Evolutionary conservation across 2,888 invertebrate species (phyloP), one percentile per base, ranked within the genome.

Genomic region (Octodonta nipae): DNA sequence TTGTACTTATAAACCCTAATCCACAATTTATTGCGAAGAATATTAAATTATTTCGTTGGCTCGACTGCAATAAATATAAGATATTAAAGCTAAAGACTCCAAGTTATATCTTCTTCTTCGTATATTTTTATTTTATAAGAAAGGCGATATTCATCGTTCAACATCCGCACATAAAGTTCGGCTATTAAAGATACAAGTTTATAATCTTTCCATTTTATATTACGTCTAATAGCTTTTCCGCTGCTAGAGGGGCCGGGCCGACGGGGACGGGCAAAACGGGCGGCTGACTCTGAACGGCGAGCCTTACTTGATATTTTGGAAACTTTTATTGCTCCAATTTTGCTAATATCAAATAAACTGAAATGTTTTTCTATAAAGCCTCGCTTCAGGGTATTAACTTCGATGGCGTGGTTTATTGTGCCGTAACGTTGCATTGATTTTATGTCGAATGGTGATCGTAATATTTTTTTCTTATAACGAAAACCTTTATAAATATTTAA

Each of bases 321-420:
- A 64, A 62, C 59, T 64, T 65, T 65, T 64, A 65, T 64, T 63
- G 60, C 60, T 50, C 52, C 60, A 64, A 63, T 65, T 63, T 64
- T 58, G 61, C 61, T 64, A 54, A 55, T 56, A 54, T 51, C 50
- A 47, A 52, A 52, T 47, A 44, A 50, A 52, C 50, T 46, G 44
- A 49, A 50, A 50, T 42, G 41, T 28, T 39, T 41, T 45, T 39
- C 40, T 36, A 40, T 38, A 37, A 30, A 42, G 35, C 17, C 33
- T 35, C 30, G 28, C 30, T 30, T 33, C 17, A 16, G 39, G 34
- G 37, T 40, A 36, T 37, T 41, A 37, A 32, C 22, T 22, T 22
- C 22, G 2, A 22, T 11, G 22, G 4, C 11, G 11, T 11, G 22
- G n/a, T 22, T 22, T 11, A 22, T 22, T 22, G n/a, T n/a, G n/a